Conservation (phyloP, 2,113 vertebrate species). For the Chionis minor region DNA sequence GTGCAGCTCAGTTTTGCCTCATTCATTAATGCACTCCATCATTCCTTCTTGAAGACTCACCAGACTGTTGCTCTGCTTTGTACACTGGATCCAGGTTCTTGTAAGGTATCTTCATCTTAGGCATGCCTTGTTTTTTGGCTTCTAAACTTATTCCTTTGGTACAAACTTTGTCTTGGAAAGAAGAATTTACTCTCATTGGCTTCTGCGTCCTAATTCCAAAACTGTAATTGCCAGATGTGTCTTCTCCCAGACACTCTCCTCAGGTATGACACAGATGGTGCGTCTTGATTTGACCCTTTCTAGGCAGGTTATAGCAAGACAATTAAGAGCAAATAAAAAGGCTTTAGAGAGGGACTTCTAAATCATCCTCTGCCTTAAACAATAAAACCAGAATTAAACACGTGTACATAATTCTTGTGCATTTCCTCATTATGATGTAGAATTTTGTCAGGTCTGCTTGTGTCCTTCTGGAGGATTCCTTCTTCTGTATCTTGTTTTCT, state of each 20-base stretch:
- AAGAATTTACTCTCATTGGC: neutral
- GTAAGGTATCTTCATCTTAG: neutral
- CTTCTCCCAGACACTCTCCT: neutral
- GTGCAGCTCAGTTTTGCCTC: neutral
- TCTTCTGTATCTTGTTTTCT: neutral
- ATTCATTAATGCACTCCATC: neutral
- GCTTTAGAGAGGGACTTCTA: neutral
- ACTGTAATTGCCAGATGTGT: neutral
- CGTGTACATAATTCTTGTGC: neutral
- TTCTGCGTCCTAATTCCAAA: neutral
- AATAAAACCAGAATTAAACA: neutral
- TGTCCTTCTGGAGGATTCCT: neutral
- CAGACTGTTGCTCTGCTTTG: neutral
- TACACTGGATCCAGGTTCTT: neutral
- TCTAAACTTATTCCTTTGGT: neutral
- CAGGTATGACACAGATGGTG: neutral
- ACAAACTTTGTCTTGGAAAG: neutral
- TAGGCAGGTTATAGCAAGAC: neutral
- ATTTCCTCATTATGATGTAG: neutral
- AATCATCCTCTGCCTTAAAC: neutral
- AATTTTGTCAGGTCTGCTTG: neutral
- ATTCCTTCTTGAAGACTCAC: neutral
- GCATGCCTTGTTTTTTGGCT: neutral
- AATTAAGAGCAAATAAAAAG: neutral
- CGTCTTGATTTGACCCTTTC: neutral